A percentile compares a stretch with the other conserved stretches of the same genome.
phyloP scores from a whole-genome alignment of 2,888 invertebrate species.

The Orgyia antiqua region DNA sequence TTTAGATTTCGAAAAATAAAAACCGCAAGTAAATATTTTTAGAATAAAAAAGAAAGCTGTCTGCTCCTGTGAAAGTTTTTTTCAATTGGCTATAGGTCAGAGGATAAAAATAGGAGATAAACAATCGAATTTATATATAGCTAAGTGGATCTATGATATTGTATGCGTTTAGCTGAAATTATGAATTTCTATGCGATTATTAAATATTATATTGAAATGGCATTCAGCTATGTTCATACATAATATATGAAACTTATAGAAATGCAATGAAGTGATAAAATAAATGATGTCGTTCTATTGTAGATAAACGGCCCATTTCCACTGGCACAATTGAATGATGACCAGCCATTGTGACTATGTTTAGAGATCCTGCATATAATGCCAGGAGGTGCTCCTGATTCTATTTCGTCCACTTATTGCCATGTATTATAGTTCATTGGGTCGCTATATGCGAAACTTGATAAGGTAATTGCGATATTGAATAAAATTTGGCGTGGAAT shows the following conservation, averaged over 20 bases:
- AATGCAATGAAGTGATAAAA: constrained; percentile 63
- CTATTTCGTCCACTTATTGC: constrained; percentile 57
- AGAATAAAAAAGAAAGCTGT: too few species aligned
- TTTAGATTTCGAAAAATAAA: too few species aligned
- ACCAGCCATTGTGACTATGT: constrained; percentile 72
- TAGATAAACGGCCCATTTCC: constrained; percentile 68
- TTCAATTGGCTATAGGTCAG: too few species aligned
- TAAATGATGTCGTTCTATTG: constrained; percentile 54
- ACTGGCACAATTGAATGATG: constrained; percentile 73
- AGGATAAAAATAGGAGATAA: too few species aligned
- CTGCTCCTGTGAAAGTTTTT: too few species aligned
- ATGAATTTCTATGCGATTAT: too few species aligned
- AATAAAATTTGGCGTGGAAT: constrained; percentile 34
- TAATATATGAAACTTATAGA: constrained; percentile 71
- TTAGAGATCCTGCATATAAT: constrained; percentile 74
- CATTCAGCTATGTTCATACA: too few species aligned
- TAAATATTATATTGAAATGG: too few species aligned
- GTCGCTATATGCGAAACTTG: constrained; percentile 53
- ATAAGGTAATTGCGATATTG: constrained; percentile 42
- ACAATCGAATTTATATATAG: too few species aligned
- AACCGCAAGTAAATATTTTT: too few species aligned
- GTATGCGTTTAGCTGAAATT: too few species aligned
- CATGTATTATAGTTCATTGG: constrained; percentile 61
- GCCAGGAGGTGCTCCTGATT: constrained; percentile 53
- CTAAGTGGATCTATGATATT: too few species aligned